Percentiles rank a stretch among this genome's conserved stretches.
These are phyloP conservation scores for Colletes gigas DNA, from an alignment of 1,140 invertebrate species.

Conservation along the genomic window DNA sequence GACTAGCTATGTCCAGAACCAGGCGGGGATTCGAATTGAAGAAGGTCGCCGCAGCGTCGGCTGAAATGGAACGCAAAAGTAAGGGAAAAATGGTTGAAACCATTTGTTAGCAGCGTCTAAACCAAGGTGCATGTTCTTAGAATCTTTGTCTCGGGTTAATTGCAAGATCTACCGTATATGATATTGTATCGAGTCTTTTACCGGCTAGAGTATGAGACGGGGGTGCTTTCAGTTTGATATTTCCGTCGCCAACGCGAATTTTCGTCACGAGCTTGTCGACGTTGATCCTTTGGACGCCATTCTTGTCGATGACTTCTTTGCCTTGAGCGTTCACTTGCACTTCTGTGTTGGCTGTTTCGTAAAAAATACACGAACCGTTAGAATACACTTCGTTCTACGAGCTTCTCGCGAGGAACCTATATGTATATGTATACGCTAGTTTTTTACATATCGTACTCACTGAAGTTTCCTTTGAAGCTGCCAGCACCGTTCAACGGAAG, in stretches of 20 bases:
- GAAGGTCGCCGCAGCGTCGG: slow-evolving; percentile 84
- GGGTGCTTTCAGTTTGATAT: slow-evolving; percentile 80
- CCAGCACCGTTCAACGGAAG: slow-evolving; percentile 86
- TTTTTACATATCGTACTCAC: slow-evolving; percentile 80
- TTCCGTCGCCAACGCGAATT: slow-evolving; percentile 83
- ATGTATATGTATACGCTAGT: no score
- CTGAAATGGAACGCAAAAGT: slow-evolving; percentile 74
- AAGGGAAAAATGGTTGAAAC: no score
- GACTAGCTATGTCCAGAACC: slow-evolving; percentile 87
- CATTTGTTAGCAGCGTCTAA: no score
- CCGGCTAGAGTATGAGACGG: slow-evolving; percentile 77
- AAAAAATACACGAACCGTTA: no score
- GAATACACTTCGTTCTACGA: no score
- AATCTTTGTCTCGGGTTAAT: no score
- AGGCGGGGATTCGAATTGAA: slow-evolving; percentile 86
- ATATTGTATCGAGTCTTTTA: slow-evolving; percentile 54
- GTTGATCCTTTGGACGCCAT: slow-evolving; percentile 83
- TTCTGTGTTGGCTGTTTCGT: slow-evolving; percentile 80
- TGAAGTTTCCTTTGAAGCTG: slow-evolving; percentile 86
- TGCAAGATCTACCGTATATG: no score
- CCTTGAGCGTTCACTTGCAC: slow-evolving; percentile 81
- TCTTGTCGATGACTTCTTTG: slow-evolving; percentile 82
- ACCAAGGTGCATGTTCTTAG: no score
- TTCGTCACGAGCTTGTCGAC: slow-evolving; percentile 84
- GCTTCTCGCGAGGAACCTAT: no score